phyloP scores from a whole-genome alignment of 2,888 invertebrate genomes.

The Sipha maydis region DNA sequence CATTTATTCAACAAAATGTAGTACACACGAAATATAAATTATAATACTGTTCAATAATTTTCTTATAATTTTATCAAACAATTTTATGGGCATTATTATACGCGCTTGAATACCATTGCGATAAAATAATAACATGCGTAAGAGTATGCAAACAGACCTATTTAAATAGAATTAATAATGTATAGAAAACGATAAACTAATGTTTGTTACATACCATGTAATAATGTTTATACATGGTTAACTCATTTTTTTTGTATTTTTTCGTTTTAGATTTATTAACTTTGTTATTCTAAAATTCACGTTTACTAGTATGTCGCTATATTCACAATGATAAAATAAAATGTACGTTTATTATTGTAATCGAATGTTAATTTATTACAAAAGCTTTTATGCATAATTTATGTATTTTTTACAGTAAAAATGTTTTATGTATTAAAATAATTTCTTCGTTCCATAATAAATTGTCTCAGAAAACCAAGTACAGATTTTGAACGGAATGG shows the following conservation, averaged over 20 bases:
- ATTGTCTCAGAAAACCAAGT: constrained; percentile 9
- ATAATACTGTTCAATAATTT: background rate
- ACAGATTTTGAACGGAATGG: background rate
- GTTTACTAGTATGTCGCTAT: background rate
- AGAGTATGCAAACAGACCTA: constrained; percentile 10
- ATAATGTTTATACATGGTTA: background rate
- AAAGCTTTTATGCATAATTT: constrained; percentile 12
- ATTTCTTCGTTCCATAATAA: constrained; percentile 30
- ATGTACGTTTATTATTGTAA: constrained; percentile 23
- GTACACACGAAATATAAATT: background rate
- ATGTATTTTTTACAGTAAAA: constrained; percentile 7
- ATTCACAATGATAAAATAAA: constrained; percentile 8
- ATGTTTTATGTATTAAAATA: constrained; percentile 38
- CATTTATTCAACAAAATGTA: background rate
- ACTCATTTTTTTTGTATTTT: background rate
- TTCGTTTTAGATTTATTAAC: constrained; percentile 4
- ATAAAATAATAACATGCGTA: constrained; percentile 22
- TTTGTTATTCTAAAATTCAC: background rate
- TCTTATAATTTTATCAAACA: background rate
- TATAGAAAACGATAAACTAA: constrained; percentile 19
- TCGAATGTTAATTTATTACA: constrained; percentile 47
- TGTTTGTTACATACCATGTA: background rate
- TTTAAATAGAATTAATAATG: constrained; percentile 30
- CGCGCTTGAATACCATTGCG: constrained; percentile 5
- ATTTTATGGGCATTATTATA: constrained; percentile 4